Conservation (phyloP, 2,797 vertebrate species). For the Choloepus didactylus region DNA sequence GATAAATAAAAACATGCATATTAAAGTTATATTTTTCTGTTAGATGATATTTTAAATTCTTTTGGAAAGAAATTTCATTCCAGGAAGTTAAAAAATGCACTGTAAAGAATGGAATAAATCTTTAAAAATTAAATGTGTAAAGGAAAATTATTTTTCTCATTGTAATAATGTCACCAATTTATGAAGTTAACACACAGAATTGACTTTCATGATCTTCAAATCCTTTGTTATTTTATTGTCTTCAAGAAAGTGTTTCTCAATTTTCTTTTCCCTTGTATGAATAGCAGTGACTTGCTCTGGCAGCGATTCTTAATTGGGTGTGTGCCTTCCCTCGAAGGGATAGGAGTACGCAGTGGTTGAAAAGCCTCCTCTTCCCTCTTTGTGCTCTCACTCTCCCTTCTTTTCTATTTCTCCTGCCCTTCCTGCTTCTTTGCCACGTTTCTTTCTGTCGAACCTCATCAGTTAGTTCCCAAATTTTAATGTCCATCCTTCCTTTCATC, state of each 20-base stretch:
- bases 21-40: conserved; percentile 25
- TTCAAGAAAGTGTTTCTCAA: background rate
- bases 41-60: conserved; percentile 20
- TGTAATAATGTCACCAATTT: background rate
- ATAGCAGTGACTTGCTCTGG: background rate
- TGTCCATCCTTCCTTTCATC: background rate
- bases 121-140: conserved; percentile 54
- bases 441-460: background rate
- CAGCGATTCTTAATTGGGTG: background rate
- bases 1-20: background rate
- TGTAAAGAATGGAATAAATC: background rate
- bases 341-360: background rate
- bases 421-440: background rate
- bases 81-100: conserved; percentile 14
- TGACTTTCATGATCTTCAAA: conserved; percentile 17
- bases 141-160: background rate
- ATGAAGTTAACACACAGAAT: background rate
- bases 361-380: background rate
- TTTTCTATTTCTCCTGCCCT: background rate
- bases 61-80: conserved; percentile 42
- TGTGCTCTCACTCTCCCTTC: too few species aligned
- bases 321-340: background rate
- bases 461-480: background rate
- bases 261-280: background rate
- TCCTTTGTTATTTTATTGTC: background rate